phyloP scores from a whole-genome alignment of 2,113 vertebrate species.

The Nothoprocta pentlandii region DNA sequence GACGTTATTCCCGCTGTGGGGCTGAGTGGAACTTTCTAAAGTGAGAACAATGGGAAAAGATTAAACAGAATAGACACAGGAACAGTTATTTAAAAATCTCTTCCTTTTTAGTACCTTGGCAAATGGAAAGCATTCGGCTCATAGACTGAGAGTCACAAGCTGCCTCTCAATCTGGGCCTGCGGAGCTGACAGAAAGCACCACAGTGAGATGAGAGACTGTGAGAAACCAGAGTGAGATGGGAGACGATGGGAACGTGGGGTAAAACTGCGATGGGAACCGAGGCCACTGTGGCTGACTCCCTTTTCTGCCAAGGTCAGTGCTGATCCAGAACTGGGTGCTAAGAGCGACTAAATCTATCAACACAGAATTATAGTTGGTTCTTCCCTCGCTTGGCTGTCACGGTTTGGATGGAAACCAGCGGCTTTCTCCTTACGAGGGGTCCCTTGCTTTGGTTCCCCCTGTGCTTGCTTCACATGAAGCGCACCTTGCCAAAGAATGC shows the following conservation, averaged over 20 bases:
- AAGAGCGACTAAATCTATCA: neutral
- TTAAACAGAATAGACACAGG: constrained; percentile 36
- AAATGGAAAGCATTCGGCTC: constrained; percentile 20
- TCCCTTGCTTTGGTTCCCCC: constrained; percentile 11
- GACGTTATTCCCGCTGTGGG: neutral
- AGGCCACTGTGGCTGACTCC: neutral
- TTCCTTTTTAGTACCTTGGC: constrained; percentile 24
- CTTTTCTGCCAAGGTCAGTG: neutral
- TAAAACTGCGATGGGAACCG: neutral
- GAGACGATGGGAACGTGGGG: neutral
- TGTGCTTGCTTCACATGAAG: neutral
- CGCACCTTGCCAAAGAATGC: neutral
- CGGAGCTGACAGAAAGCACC: constrained; percentile 39
- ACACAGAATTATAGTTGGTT: neutral
- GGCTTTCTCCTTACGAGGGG: neutral
- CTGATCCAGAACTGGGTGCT: neutral
- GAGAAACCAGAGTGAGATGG: neutral
- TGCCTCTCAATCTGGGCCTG: constrained; percentile 70
- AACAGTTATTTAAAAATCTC: constrained; percentile 8
- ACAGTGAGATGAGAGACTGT: neutral
- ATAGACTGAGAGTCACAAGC: constrained; percentile 26
- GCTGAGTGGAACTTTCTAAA: constrained; percentile 35
- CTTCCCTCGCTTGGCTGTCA: neutral
- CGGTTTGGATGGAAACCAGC: neutral
- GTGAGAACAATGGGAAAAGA: constrained; percentile 29